These are phyloP conservation scores for Uropetala carovei DNA, from an alignment of 2,888 invertebrate species.

Conservation along the genomic window DNA sequence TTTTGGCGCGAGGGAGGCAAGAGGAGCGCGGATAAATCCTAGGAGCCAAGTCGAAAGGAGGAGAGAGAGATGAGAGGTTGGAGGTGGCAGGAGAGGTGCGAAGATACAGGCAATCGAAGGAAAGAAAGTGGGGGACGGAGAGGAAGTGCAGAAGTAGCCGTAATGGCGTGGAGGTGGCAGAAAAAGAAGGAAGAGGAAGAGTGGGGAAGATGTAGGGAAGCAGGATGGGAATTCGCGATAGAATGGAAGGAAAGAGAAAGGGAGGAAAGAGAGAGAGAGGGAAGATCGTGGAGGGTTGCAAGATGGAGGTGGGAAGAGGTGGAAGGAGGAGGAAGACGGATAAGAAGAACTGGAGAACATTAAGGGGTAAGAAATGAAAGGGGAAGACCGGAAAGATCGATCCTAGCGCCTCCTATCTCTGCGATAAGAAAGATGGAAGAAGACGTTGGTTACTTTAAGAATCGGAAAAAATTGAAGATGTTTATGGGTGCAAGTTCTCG, in stretches of 20 bases:
- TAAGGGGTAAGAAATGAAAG: no score
- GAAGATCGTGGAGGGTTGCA: background rate
- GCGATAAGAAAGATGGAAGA: no score
- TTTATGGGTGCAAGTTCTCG: no score
- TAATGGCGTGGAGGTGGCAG: background rate
- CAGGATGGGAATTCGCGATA: background rate
- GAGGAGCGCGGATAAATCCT: background rate
- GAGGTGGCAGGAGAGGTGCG: background rate
- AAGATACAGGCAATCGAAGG: background rate
- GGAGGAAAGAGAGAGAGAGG: background rate
- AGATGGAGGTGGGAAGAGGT: background rate
- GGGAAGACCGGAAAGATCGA: no score
- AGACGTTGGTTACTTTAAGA: no score
- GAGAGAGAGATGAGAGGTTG: background rate
- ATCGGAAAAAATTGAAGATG: no score
- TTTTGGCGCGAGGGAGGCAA: background rate
- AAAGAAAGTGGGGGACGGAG: background rate
- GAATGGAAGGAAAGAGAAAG: background rate
- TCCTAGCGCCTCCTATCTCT: no score
- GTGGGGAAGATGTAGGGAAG: background rate
- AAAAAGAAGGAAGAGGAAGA: background rate
- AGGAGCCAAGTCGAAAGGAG: conserved; percentile 21
- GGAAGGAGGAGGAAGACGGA: background rate
- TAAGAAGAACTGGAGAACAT: background rate
- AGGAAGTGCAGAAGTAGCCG: background rate